Percentiles rank a stretch among this genome's conserved stretches.
These are phyloP conservation scores for Melanitta fusca DNA, from an alignment of 2,797 vertebrate genomes.

Conservation along the genomic window DNA sequence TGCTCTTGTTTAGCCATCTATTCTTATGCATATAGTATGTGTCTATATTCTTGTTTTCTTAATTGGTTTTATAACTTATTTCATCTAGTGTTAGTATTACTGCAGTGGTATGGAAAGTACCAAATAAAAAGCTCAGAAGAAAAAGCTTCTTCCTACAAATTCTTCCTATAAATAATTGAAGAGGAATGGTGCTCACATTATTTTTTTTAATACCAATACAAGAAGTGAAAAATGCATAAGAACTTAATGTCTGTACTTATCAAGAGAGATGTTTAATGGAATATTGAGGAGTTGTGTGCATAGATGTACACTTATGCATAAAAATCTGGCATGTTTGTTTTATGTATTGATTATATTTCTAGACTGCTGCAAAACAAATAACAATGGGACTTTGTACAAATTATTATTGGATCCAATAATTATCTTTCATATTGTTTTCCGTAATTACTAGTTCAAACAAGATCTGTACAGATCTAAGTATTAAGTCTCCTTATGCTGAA, in stretches of 20 bases:
- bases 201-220: not conserved
- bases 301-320: no score
- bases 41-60: not conserved
- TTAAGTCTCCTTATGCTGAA: not conserved
- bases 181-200: not conserved
- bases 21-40: not conserved
- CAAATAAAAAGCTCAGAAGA: not conserved
- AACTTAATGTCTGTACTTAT: not conserved
- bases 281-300: no score
- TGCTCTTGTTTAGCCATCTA: not conserved
- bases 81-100: not conserved
- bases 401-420: no score
- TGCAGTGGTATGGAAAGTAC: not conserved
- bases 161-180: not conserved
- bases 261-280: no score
- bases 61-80: not conserved
- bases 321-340: no score
- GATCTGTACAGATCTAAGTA: not conserved
- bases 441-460: not conserved
- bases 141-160: not conserved
- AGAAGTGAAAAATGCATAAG: not conserved
- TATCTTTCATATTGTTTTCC: slow-evolving; percentile 20
- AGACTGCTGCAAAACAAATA: no score
- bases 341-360: no score
- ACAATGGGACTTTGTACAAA: no score